Conservation (phyloP, 2,888 invertebrate species). For the Serripes groenlandicus region DNA sequence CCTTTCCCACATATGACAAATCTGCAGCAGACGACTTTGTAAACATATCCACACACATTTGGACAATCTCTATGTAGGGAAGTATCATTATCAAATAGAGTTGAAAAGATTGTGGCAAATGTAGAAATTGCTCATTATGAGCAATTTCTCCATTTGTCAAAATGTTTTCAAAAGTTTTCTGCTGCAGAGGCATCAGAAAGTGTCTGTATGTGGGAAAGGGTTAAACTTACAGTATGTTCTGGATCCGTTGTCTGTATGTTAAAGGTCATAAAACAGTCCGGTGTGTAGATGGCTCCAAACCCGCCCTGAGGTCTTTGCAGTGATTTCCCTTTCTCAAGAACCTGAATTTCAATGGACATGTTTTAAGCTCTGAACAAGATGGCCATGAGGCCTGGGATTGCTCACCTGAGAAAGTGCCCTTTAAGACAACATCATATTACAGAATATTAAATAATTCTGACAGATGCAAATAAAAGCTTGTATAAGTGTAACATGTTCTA, state of each 20-base stretch:
- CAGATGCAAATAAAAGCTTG: too few species aligned
- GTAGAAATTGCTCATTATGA: not conserved
- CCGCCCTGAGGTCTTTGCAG: slow-evolving; percentile 24
- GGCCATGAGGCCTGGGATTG: too few species aligned
- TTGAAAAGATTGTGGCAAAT: not conserved
- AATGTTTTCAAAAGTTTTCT: not conserved
- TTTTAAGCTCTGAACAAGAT: too few species aligned
- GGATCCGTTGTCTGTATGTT: slow-evolving; percentile 58
- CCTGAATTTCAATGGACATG: slow-evolving; percentile 41
- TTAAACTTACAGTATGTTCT: slow-evolving; percentile 52
- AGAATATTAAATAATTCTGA: too few species aligned
- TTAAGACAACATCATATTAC: too few species aligned
- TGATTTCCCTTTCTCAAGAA: slow-evolving; percentile 55
- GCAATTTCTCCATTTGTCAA: not conserved
- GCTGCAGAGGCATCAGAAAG: not conserved
- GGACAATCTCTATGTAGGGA: too few species aligned
- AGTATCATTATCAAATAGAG: too few species aligned
- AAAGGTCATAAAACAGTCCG: slow-evolving; percentile 43
- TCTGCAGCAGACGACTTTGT: too few species aligned
- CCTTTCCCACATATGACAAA: too few species aligned
- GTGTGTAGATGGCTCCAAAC: slow-evolving; percentile 46
- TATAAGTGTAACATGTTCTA: too few species aligned
- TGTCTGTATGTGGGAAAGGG: not conserved
- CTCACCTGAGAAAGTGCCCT: too few species aligned
- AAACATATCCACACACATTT: too few species aligned